phyloP scores from a whole-genome alignment of 2,797 vertebrate genomes.

The Megaceryle alcyon region DNA sequence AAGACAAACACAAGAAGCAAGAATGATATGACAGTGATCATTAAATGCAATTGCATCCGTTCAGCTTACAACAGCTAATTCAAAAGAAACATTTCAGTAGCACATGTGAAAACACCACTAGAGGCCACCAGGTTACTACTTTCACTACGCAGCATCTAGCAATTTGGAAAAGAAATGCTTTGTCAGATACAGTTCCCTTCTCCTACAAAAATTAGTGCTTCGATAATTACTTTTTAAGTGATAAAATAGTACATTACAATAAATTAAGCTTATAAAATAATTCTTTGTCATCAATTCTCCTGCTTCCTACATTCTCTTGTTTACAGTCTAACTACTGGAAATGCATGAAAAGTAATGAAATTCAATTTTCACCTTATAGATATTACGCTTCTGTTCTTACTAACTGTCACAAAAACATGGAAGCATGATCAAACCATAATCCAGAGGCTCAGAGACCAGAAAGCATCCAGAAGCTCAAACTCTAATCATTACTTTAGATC shows the following conservation, averaged over 20 bases:
- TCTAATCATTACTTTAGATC: neutral
- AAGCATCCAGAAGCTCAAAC: neutral
- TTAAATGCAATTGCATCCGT: neutral
- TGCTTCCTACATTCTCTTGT: neutral
- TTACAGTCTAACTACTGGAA: neutral
- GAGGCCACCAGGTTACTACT: slow-evolving; percentile 45
- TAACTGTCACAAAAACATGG: neutral
- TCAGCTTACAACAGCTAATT: neutral
- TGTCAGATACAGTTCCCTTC: accelerated
- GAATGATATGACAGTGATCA: neutral
- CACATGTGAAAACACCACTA: neutral
- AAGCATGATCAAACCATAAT: neutral
- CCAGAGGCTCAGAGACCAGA: neutral
- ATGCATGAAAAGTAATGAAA: neutral
- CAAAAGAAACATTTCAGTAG: neutral
- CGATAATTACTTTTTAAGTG: neutral
- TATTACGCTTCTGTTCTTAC: neutral
- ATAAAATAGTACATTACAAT: neutral
- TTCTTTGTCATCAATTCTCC: neutral
- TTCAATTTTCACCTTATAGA: neutral
- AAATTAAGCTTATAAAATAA: neutral
- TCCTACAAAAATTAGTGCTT: neutral
- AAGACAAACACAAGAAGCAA: neutral
- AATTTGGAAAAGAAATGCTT: neutral
- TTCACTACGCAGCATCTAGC: neutral